These are phyloP conservation scores for Sycophila sp. DNA, from an alignment of 1,140 invertebrate genomes.

Conservation along the genomic window DNA sequence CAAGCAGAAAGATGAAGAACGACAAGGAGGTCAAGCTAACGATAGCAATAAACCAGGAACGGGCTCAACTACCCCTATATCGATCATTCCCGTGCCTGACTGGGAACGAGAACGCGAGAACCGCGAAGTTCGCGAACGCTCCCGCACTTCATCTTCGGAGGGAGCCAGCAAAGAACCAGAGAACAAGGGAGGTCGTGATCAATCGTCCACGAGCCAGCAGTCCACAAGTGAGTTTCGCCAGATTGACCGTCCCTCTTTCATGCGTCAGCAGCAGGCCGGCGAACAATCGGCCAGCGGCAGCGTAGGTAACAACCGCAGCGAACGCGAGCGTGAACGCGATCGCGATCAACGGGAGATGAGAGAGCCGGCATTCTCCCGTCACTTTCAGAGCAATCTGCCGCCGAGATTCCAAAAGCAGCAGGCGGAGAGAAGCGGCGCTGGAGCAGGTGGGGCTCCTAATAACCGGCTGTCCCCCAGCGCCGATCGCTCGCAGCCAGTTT, in stretches of 20 bases:
- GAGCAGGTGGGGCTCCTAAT: constrained; percentile 50
- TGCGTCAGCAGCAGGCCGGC: constrained; percentile 40
- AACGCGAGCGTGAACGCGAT: constrained; percentile 62
- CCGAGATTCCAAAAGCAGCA: constrained; percentile 87
- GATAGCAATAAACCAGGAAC: neutral
- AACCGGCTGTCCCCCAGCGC: constrained; percentile 59
- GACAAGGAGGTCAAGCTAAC: neutral
- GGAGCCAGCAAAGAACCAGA: constrained; percentile 59
- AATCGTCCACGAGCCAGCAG: constrained; percentile 40
- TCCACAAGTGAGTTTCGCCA: constrained; percentile 47
- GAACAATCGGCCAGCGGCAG: constrained; percentile 19
- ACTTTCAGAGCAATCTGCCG: constrained; percentile 83
- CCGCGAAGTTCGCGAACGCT: constrained; percentile 61
- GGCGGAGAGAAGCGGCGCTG: constrained; percentile 59
- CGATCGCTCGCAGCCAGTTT: constrained; percentile 55
- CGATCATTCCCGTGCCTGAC: constrained; percentile 67
- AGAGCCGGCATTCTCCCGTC: constrained; percentile 72
- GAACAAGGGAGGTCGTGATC: constrained; percentile 56
- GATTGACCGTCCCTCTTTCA: constrained; percentile 44
- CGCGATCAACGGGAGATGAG: constrained; percentile 60
- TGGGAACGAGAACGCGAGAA: constrained; percentile 70
- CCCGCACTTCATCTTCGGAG: constrained; percentile 66
- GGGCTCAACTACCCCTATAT: constrained; percentile 52
- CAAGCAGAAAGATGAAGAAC: constrained; percentile 63
- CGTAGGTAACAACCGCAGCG: constrained; percentile 22